phyloP scores from a whole-genome alignment of 1,140 invertebrate genomes.

The Gryon sp. region DNA sequence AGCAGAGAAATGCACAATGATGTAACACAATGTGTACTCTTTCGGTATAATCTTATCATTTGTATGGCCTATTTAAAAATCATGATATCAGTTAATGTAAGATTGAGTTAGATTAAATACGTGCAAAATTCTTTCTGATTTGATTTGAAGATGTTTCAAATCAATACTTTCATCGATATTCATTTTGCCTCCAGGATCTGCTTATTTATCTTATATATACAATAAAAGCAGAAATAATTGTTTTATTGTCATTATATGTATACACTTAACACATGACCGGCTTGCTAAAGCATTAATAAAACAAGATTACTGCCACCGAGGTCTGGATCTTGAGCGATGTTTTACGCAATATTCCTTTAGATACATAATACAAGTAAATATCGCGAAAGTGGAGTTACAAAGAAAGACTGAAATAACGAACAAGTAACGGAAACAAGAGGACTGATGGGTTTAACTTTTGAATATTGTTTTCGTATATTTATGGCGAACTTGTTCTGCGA shows the following conservation, averaged over 20 bases:
- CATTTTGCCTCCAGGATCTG: too few species aligned
- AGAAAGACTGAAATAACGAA: slow-evolving; percentile 11
- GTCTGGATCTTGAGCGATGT: slow-evolving; percentile 49
- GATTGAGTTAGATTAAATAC: slow-evolving; percentile 26
- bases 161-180: too few species aligned
- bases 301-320: slow-evolving; percentile 57
- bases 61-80: slow-evolving; percentile 48
- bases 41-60: slow-evolving; percentile 51
- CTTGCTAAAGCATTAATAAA: slow-evolving; percentile 52
- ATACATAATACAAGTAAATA: slow-evolving; percentile 44
- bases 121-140: too few species aligned
- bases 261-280: slow-evolving; percentile 33
- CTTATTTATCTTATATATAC: too few species aligned
- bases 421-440: slow-evolving; percentile 29
- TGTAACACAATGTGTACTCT: slow-evolving; percentile 41
- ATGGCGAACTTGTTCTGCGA: slow-evolving; percentile 8
- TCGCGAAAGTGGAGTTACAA: slow-evolving; percentile 36
- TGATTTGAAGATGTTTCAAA: too few species aligned
- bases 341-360: slow-evolving; percentile 55
- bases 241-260: slow-evolving; percentile 39
- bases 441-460: slow-evolving; percentile 37
- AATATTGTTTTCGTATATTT: slow-evolving; percentile 27
- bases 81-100: slow-evolving; percentile 29
- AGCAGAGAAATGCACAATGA: slow-evolving; percentile 37
- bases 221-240: too few species aligned